Evolutionary conservation across 2,888 invertebrate species (phyloP), one percentile per base, ranked within the genome.

Genomic region (Drosophila incognita): DNA sequence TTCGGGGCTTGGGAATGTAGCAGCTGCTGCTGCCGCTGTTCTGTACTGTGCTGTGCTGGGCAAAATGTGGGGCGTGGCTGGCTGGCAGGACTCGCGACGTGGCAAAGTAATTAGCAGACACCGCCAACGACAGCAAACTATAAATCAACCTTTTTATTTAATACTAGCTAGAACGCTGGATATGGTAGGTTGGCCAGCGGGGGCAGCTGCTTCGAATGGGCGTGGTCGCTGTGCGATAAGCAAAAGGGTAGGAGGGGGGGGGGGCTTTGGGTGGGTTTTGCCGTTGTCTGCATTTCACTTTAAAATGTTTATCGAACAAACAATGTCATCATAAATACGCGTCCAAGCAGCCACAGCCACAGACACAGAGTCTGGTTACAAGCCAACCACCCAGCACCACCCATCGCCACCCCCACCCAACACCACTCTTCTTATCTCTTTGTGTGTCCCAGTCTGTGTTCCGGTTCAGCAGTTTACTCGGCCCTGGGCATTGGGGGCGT

Each of bases 261-360:
- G 13, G 46, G 59, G 53, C 40, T 24, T 29, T 31, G 46, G 33
- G 42, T 36, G 35, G 46, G 15, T 31, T 60, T 15, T 33, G 15
- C 33, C 56, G 38, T 46, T 54, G 49, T 67, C 71, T 76, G 76
- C 70, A 78, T 71, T 85, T 84, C 79, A 84, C 85, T 89, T 78
- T 74, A 72, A 76, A 76, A 81, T 86, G 89, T 87, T 87, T 90
- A 87, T 87, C 90, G 90, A 87, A 87, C 90, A 87, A 87, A 87
- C 90, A 87, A 82, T 87, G 89, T 90, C 90, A 89, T 90, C 89
- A 90, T 87, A 87, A 87, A 89, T 90, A 88, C 83, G 90, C 78
- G 81, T 79, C 83, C 74, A 69, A 68, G 64, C 59, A 58, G 79
- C 35, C 68, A 21, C 52, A 36, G 36, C 18, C 54, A 54, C 27